Base-by-base conservation (phyloP, 1,140 invertebrate species). In the Dendroctonus valens region DNA sequence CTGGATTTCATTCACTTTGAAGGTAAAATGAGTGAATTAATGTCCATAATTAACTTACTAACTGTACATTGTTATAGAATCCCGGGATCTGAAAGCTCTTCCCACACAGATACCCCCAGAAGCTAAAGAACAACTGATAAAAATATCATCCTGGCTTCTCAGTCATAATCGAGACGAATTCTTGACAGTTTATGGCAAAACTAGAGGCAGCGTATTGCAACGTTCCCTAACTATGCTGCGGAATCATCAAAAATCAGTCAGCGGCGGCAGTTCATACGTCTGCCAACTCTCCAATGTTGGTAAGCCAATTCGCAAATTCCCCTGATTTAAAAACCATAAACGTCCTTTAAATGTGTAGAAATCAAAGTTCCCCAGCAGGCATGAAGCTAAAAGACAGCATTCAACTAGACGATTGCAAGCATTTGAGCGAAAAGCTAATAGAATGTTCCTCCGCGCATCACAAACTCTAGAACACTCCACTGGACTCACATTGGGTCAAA, bases 1-100 rank as follows among this genome's bases (percentile, higher is more conserved):
- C 78, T 96, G 71, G 93, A 96, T 80, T 82, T 96, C 60, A 89
- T 96, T 52, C 86, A 87, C 50, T 92, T 95, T 78, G 94, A 96
- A 79, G 93, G 92, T 86, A 80, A 69, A 64, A 9, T 54, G 53
- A 39, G 53, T 55, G 3, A 49, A 42, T 15, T 48, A 12, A n/a
- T n/a, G n/a, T 44, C n/a, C 14, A 55, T 63, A 57, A 50, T 53
- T 55, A 57, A 2, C 0, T 38, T 41, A 12, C 59, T 6, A 41
- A 41, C 51, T 62, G 5, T 61, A 46, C 40, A 64, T 61, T 68
- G 11, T 68, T 60, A 50, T 53, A 71, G 77, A 79, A 50, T 79
- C 78, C 46, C 72, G 69, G 64, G 69, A 71, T 38, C 9, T 39
- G 5, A 75, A 73, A 61, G 38, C 65, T 37, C 55, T 65, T 11